Evolutionary conservation across 2,888 invertebrate species (phyloP), one percentile per base, ranked within the genome.

Genomic region (Andrena haemorrhoa): DNA sequence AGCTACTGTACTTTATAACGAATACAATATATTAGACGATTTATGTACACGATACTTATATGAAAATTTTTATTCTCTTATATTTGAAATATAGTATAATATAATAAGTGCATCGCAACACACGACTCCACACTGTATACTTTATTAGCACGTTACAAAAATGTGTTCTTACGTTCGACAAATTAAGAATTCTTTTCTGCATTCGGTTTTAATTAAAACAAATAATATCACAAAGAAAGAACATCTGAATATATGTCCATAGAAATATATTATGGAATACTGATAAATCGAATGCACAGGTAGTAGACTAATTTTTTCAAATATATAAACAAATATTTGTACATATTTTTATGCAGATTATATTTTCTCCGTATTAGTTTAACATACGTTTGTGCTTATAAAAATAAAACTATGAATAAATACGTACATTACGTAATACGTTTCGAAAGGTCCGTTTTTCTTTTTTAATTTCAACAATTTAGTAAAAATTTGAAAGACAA

Each of bases 371-470:
- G 47, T 53, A 69, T 47, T 63, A 29, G 58, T 64, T 73, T 61
- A 63, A 75, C 47, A 82, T 84, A 85, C 58, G 74, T 64, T 33
- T 47, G 41, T 72, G 33, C 41, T 80, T 86, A 85, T 51, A 85
- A 86, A 83, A 87, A 86, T 85, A 85, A 85, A 79, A 78, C 33
- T 75, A 74, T 72, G 64, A 76, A 72, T 78, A 84, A 63, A 73
- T 65, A 61, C 31, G 63, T 77, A 81, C 60, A 68, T 72, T 53
- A 53, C 23, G 51, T 56, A 6, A 41, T 51, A 56, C 26, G 58
- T 75, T 82, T 29, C 58, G 58, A 41, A 79, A 83, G 72, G 72
- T 68, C 70, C 0, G 41, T 12, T 53, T 47, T 26, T 2, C 53
- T 16, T 26, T 53, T 69, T 66, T 47, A 61, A 73, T 56, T 65